phyloP scores from a whole-genome alignment of 1,140 invertebrate genomes.

The Drosophila kohkoa region DNA sequence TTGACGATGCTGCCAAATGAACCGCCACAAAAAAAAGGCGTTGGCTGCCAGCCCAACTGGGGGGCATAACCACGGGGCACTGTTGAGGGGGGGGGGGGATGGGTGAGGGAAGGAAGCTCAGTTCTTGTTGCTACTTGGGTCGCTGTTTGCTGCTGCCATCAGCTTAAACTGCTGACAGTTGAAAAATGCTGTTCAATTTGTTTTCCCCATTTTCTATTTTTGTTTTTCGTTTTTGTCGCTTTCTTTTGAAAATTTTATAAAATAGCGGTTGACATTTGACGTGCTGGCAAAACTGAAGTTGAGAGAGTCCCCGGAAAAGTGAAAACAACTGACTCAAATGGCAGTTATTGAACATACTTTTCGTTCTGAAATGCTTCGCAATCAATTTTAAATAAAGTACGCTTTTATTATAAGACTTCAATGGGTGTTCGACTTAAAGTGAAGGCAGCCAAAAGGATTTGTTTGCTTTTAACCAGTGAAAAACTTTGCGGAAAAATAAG shows the following conservation, averaged over 20 bases:
- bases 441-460: neutral
- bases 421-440: neutral
- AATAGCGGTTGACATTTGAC: slow-evolving; percentile 71
- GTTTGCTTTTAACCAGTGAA: neutral
- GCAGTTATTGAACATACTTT: slow-evolving; percentile 27
- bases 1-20: slow-evolving; percentile 72
- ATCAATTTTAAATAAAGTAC: slow-evolving; percentile 15
- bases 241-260: slow-evolving; percentile 65
- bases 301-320: slow-evolving; percentile 8
- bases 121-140: slow-evolving; percentile 17
- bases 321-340: slow-evolving; percentile 31
- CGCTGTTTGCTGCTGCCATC: slow-evolving; percentile 43
- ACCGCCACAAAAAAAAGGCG: slow-evolving; percentile 31
- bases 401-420: neutral
- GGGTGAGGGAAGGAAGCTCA: too few relatives aligned
- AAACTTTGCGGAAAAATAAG: neutral
- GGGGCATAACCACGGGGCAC: slow-evolving; percentile 25
- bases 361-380: neutral
- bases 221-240: slow-evolving; percentile 15
- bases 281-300: slow-evolving; percentile 9
- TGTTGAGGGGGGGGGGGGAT: neutral
- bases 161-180: slow-evolving; percentile 75
- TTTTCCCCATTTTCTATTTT: slow-evolving; percentile 34
- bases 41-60: neutral
- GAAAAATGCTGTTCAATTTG: slow-evolving; percentile 66